Conservation (phyloP, 2,888 invertebrate species). For the Dryobotodes eremita region DNA sequence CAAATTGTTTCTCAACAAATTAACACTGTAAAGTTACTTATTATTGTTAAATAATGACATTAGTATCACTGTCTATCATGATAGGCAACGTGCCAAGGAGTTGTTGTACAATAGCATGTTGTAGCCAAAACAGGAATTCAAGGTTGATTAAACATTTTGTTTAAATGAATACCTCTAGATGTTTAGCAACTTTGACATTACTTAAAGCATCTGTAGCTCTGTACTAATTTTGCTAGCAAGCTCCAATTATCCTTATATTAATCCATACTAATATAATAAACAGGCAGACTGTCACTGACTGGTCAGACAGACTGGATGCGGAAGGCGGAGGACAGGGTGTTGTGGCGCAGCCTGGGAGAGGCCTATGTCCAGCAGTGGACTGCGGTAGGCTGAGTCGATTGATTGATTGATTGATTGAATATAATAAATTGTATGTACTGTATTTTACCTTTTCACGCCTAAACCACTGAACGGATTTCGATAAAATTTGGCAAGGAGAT, state of each 20-base stretch:
- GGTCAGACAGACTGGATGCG: too few species aligned
- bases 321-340: too few species aligned
- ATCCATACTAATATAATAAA: background rate
- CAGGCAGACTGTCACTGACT: too few species aligned
- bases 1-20: slow-evolving; percentile 44
- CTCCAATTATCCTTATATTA: background rate
- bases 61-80: slow-evolving; percentile 13
- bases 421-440: too few species aligned
- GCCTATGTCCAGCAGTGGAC: too few species aligned
- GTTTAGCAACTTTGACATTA: slow-evolving; percentile 6
- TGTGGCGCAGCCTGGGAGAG: too few species aligned
- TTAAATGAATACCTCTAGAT: slow-evolving; percentile 10
- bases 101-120: slow-evolving; percentile 47
- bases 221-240: background rate
- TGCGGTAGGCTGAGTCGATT: too few species aligned
- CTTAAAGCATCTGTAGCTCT: background rate
- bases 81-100: slow-evolving; percentile 61
- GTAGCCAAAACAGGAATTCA: slow-evolving; percentile 51
- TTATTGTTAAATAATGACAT: slow-evolving; percentile 41
- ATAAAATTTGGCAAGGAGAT: too few species aligned
- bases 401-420: too few species aligned
- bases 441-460: too few species aligned
- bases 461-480: too few species aligned
- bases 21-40: slow-evolving; percentile 41
- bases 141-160: slow-evolving; percentile 55